Evolutionary conservation across 2,113 vertebrate genomes (phyloP).

Genomic region (Dinomys branickii): DNA sequence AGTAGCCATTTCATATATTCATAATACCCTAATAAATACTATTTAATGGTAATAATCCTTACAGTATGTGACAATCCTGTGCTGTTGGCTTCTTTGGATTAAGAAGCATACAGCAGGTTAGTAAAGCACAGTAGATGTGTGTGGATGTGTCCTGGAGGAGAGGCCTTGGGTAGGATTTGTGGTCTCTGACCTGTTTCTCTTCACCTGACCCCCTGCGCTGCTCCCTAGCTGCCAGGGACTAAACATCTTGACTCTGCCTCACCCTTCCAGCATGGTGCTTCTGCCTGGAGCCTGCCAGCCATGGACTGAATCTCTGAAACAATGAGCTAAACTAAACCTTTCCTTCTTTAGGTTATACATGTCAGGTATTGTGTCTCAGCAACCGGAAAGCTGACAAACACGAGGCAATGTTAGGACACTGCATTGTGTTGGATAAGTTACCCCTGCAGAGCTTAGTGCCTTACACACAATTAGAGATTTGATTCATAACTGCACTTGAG

Average conservation of each 20-base stretch:
- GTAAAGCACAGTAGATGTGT: not conserved
- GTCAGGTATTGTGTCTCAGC: not conserved
- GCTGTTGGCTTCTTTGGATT: not conserved
- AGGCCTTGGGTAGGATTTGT: not conserved
- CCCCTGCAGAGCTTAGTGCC: not conserved
- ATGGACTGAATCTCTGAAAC: not conserved
- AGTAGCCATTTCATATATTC: not conserved
- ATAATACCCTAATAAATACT: not conserved
- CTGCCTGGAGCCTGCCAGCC: not conserved
- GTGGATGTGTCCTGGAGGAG: not conserved
- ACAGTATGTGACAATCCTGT: not conserved
- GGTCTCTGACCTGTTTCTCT: not conserved
- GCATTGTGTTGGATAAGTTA: not conserved
- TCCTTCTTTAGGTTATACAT: not conserved
- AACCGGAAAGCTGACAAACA: not conserved
- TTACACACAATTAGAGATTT: not conserved
- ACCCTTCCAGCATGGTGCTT: not conserved
- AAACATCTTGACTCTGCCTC: not conserved
- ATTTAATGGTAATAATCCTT: not conserved
- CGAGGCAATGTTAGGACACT: not conserved
- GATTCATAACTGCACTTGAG: not conserved
- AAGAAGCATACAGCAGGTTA: not conserved
- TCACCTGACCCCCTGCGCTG: not conserved
- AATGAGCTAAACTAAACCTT: not conserved
- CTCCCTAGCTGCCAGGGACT: not conserved